Conservation (phyloP, 2,888 invertebrate genomes). For the Dione vanillae region DNA sequence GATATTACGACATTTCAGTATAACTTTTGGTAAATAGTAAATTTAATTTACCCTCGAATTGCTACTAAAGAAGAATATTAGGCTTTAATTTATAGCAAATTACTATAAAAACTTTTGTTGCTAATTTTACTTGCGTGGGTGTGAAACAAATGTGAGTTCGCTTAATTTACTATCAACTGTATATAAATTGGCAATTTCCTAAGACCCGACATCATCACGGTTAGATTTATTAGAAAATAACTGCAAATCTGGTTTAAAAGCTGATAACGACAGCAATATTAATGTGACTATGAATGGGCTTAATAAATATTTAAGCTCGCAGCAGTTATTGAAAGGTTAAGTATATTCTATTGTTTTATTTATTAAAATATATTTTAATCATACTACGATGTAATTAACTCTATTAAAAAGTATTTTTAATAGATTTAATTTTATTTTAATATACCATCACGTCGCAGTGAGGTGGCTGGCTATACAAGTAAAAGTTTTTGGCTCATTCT, state of each 20-base stretch:
- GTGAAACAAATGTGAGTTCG: conserved; percentile 63
- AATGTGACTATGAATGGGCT: not conserved
- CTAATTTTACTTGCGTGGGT: conserved; percentile 46
- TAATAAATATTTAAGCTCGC: not conserved
- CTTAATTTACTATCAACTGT: conserved; percentile 68
- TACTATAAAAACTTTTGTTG: conserved; percentile 2
- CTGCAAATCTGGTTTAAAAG: conserved; percentile 49
- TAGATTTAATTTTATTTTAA: too few relatives aligned
- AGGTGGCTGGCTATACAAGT: too few relatives aligned
- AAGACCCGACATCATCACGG: conserved; percentile 52
- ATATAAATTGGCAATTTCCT: conserved; percentile 74
- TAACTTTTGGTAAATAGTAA: not conserved
- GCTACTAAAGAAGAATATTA: too few relatives aligned
- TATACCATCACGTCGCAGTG: too few relatives aligned
- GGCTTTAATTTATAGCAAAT: too few relatives aligned
- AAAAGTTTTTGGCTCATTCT: too few relatives aligned
- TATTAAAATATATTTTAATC: not conserved
- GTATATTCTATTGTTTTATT: not conserved
- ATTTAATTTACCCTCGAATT: too few relatives aligned
- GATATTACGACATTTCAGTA: not conserved
- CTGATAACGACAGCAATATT: conserved; percentile 34
- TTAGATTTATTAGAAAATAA: conserved; percentile 58
- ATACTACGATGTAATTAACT: not conserved
- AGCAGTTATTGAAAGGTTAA: not conserved
- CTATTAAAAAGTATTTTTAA: not conserved